phyloP scores from a whole-genome alignment of 2,113 vertebrate species.

The Hiodon alosoides region DNA sequence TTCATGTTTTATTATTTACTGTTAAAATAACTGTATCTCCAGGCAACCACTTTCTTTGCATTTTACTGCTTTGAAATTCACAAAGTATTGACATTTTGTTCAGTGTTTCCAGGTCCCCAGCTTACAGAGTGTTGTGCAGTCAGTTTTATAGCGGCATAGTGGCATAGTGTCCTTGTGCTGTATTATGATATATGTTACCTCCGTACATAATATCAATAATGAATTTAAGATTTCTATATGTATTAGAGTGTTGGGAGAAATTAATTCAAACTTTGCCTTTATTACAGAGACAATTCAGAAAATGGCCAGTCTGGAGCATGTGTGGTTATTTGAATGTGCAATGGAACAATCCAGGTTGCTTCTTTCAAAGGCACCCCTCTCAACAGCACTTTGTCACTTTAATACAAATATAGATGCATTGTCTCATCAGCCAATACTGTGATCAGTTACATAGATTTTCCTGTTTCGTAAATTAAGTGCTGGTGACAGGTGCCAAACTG shows the following conservation, averaged over 20 bases:
- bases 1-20: no score
- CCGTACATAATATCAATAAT: no score
- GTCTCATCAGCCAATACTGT: slow-evolving; percentile 21
- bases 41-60: no score
- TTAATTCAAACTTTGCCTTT: not conserved
- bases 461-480: slow-evolving; percentile 23
- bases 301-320: not conserved
- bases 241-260: not conserved
- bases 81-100: no score
- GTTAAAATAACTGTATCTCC: no score
- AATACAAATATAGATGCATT: slow-evolving; percentile 24
- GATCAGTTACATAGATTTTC: slow-evolving; percentile 29
- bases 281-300: not conserved
- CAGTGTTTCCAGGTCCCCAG: no score
- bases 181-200: no score
- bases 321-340: not conserved
- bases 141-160: no score
- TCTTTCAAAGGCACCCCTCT: slow-evolving; percentile 2
- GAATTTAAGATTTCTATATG: no score
- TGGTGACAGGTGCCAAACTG: slow-evolving; percentile 21
- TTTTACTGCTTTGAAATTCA: no score
- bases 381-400: slow-evolving; percentile 16
- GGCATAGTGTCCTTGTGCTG: no score
- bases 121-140: no score
- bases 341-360: not conserved